Evolutionary conservation across 2,888 invertebrate species (phyloP).

Genomic region (Sisyra terminalis): DNA sequence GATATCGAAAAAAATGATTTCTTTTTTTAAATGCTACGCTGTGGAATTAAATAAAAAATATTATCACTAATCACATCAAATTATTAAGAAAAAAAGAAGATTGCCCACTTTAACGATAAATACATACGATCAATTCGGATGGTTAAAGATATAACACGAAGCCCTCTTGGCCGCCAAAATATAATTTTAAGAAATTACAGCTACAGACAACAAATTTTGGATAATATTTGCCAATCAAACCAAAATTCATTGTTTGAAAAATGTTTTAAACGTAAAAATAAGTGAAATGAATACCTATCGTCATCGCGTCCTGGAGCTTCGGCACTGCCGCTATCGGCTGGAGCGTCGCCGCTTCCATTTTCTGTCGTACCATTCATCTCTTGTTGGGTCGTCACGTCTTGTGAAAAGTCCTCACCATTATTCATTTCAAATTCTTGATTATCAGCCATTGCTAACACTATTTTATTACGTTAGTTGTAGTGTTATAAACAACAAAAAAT

Average conservation of each 20-base stretch:
- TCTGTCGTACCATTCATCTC: constrained; percentile 35
- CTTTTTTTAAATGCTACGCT: not conserved
- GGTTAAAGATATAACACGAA: constrained; percentile 5
- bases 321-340: constrained; percentile 51
- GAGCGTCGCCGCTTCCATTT: constrained; percentile 50
- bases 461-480: too few relatives aligned
- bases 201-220: not conserved
- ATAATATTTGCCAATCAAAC: not conserved
- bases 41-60: constrained; percentile 4
- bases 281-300: constrained; percentile 42
- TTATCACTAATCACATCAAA: constrained; percentile 1
- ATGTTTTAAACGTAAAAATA: constrained; percentile 7
- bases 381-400: constrained; percentile 48
- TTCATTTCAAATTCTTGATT: constrained; percentile 51
- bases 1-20: not conserved
- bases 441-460: constrained; percentile 30
- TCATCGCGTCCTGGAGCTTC: constrained; percentile 66
- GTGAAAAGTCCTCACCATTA: constrained; percentile 65
- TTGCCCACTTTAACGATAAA: too few relatives aligned
- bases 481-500: not conserved
- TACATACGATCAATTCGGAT: constrained; percentile 1
- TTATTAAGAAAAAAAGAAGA: not conserved
- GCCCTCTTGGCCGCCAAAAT: constrained; percentile 6
- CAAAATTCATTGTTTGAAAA: not conserved
- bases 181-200: not conserved